These are phyloP conservation scores for Stenopsyche tienmushanensis DNA, from an alignment of 1,140 invertebrate genomes.

Conservation along the genomic window DNA sequence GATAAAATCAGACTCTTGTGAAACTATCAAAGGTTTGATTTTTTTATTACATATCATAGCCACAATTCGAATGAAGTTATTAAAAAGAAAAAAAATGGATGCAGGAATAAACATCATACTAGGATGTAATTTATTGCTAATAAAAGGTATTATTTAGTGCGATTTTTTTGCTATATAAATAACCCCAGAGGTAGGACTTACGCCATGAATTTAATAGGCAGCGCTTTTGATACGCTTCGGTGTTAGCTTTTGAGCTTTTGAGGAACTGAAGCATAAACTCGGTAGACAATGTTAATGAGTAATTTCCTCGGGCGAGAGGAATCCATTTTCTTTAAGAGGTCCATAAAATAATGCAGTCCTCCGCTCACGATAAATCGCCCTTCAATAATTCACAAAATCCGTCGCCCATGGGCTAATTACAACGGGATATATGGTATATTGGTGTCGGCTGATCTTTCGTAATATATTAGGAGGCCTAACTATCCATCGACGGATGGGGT, in stretches of 20 bases:
- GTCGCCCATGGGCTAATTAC: conserved; percentile 7
- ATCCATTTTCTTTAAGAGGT: conserved; percentile 8
- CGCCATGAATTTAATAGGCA: too few relatives aligned
- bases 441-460: conserved; percentile 6
- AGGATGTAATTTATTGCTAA: too few relatives aligned
- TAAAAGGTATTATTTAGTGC: too few relatives aligned
- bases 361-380: neutral
- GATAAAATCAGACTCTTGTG: too few relatives aligned
- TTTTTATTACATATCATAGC: too few relatives aligned
- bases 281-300: conserved; percentile 3
- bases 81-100: too few relatives aligned
- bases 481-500: neutral
- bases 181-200: too few relatives aligned
- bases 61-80: too few relatives aligned
- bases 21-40: too few relatives aligned
- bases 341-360: conserved; percentile 9
- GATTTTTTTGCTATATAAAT: too few relatives aligned
- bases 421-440: conserved; percentile 9
- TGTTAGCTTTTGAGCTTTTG: neutral
- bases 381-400: neutral
- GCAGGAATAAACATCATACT: too few relatives aligned
- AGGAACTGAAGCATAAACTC: neutral
- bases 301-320: neutral
- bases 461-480: conserved; percentile 9
- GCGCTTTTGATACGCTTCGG: too few relatives aligned